phyloP scores from a whole-genome alignment of 1,140 invertebrate genomes.

The Grapholita molesta region DNA sequence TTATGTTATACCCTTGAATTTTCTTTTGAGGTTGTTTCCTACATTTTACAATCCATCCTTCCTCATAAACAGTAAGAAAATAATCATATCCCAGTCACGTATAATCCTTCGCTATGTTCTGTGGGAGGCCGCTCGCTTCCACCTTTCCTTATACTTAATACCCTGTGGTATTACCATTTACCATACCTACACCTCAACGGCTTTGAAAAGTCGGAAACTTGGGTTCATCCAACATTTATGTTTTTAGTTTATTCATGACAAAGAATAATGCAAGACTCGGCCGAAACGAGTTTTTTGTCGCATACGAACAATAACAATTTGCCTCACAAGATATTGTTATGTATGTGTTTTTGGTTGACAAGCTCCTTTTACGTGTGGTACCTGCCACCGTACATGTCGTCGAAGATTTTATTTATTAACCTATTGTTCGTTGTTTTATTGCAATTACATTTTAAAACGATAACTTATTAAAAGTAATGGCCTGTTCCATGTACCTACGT shows the following conservation, averaged over 20 bases:
- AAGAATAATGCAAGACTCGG: neutral
- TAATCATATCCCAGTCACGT: conserved; percentile 9
- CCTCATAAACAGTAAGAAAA: neutral
- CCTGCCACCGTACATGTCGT: neutral
- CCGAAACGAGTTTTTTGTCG: neutral
- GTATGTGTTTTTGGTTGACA: neutral
- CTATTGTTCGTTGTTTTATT: neutral
- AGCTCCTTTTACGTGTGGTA: neutral
- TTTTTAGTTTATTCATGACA: neutral
- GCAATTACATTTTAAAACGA: neutral
- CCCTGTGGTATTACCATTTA: neutral
- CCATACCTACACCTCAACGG: neutral
- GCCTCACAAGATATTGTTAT: neutral
- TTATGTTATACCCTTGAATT: neutral
- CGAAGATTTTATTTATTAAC: neutral
- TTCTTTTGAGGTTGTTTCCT: neutral
- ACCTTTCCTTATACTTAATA: conserved; percentile 11
- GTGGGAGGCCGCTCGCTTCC: neutral
- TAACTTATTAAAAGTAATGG: neutral
- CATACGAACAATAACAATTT: neutral
- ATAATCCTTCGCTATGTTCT: neutral
- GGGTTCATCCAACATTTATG: neutral
- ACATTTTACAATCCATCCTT: neutral
- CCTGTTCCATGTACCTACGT: neutral
- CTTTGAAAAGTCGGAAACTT: neutral